phyloP scores from a whole-genome alignment of 2,888 invertebrate genomes.

The Drosophila cognata region DNA sequence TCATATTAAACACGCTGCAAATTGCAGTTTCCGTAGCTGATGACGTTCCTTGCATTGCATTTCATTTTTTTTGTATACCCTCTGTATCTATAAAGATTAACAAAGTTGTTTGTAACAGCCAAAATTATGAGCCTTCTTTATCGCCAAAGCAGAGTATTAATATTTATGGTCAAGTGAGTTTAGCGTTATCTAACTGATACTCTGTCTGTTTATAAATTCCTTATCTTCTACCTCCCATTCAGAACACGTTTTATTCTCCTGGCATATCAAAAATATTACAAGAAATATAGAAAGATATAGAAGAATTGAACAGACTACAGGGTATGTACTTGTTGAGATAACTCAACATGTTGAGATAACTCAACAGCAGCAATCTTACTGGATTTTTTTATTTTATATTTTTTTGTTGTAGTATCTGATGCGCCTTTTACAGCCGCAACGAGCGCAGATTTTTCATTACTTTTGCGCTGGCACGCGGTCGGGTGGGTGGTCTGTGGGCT shows the following conservation, averaged over 20 bases:
- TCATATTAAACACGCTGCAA: conserved; percentile 79
- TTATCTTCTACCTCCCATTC: neutral
- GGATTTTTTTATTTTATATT: conserved; percentile 3
- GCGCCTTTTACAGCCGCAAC: conserved; percentile 32
- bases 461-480: conserved; percentile 22
- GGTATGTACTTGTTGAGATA: neutral
- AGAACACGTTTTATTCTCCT: neutral
- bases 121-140: neutral
- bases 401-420: conserved; percentile 27
- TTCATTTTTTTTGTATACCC: conserved; percentile 27
- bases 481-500: conserved; percentile 5
- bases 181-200: neutral
- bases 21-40: conserved; percentile 55
- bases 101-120: neutral
- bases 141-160: neutral
- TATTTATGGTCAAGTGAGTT: neutral
- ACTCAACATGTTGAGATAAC: neutral
- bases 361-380: neutral
- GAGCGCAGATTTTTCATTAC: conserved; percentile 69
- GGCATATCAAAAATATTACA: neutral
- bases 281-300: neutral
- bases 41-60: conserved; percentile 26
- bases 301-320: neutral
- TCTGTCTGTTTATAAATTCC: neutral
- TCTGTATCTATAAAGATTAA: neutral